phyloP scores from a whole-genome alignment of 2,113 vertebrate species.

The Nansenia antarctica region DNA sequence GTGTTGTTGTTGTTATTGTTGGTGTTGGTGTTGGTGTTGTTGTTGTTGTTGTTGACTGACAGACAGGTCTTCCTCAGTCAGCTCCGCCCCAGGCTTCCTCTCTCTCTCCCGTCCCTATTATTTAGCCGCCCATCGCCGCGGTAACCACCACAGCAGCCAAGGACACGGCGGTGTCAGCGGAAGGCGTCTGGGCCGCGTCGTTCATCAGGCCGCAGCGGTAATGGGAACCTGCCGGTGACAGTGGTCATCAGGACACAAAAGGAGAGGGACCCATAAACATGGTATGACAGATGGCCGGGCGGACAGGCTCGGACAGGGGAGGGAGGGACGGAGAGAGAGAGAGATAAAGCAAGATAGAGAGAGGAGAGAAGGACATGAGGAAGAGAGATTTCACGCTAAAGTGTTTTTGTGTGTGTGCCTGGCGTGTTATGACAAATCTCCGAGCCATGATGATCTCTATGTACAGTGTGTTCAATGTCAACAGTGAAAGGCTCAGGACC shows the following conservation, averaged over 20 bases:
- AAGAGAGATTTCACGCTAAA: slow-evolving; percentile 62
- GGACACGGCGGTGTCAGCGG: slow-evolving; percentile 70
- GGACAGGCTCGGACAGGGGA: slow-evolving; percentile 67
- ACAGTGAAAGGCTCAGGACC: slow-evolving; percentile 15
- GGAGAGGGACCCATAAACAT: slow-evolving; percentile 77
- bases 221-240: slow-evolving; percentile 75
- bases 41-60: no score
- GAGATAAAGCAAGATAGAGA: slow-evolving; percentile 41
- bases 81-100: slow-evolving; percentile 55
- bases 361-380: slow-evolving; percentile 50
- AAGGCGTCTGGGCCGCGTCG: slow-evolving; percentile 66
- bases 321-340: slow-evolving; percentile 51
- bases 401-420: no score
- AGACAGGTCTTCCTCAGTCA: slow-evolving; percentile 67
- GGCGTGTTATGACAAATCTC: slow-evolving; percentile 52
- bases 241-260: slow-evolving; percentile 79
- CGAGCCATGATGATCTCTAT: slow-evolving; percentile 49
- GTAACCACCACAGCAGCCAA: slow-evolving; percentile 68
- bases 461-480: slow-evolving; percentile 64
- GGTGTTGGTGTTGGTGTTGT: no score
- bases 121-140: slow-evolving; percentile 60
- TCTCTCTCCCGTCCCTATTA: slow-evolving; percentile 57
- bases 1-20: no score
- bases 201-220: slow-evolving; percentile 75
- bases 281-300: slow-evolving; percentile 75